Evolutionary conservation across 2,888 invertebrate species (phyloP).

Genomic region (Coelinius sp.): DNA sequence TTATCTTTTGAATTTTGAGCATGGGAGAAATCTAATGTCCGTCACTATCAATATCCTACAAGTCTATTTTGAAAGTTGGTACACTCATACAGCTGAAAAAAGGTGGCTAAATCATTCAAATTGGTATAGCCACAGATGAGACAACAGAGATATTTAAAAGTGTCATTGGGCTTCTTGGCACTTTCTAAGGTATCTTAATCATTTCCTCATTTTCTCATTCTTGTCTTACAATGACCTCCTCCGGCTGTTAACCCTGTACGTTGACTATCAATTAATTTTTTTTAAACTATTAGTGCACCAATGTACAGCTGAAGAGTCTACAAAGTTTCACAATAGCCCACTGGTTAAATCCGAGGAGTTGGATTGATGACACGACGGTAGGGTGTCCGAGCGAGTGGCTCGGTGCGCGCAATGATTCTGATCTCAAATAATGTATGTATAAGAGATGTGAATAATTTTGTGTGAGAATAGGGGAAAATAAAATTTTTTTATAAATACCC

Average conservation of each 20-base stretch:
- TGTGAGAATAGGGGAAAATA: not conserved
- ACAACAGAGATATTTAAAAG: conserved; percentile 7
- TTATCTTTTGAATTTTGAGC: not conserved
- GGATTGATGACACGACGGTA: not conserved
- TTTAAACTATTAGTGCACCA: not conserved
- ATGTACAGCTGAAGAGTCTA: not conserved
- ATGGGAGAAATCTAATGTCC: not conserved
- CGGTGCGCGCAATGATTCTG: conserved; percentile 64
- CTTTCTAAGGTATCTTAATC: conserved; percentile 31
- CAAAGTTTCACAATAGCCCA: not conserved
- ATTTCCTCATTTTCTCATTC: conserved; percentile 15
- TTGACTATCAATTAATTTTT: not conserved
- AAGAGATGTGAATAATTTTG: conserved; percentile 34
- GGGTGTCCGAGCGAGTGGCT: conserved; percentile 61
- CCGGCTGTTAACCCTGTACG: not conserved
- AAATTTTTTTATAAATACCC: not conserved
- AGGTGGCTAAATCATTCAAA: not conserved
- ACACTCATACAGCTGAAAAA: not conserved
- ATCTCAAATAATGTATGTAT: conserved; percentile 20
- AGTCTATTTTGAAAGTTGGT: not conserved
- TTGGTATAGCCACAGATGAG: not conserved
- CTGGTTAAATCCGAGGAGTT: conserved; percentile 26
- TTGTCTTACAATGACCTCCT: not conserved
- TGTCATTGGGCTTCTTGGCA: conserved; percentile 23
- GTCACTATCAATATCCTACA: not conserved